Evolutionary conservation across 1,140 invertebrate genomes (phyloP).

Genomic region (Drosophila ficusphila): DNA sequence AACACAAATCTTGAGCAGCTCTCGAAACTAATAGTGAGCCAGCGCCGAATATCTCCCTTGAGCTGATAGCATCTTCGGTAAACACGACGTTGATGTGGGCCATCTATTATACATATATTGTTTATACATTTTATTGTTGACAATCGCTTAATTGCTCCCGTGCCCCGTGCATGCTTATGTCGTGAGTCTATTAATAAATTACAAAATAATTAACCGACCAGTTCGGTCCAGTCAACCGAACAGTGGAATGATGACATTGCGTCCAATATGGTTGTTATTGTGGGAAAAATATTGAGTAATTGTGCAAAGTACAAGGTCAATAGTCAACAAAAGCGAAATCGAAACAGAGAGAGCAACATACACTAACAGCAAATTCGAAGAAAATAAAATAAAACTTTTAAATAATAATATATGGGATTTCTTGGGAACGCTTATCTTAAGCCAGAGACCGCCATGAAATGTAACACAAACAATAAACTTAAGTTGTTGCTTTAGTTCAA

Average conservation of each 20-base stretch:
- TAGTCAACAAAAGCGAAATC: slow-evolving; percentile 4
- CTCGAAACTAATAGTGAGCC: not conserved
- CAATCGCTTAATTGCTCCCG: slow-evolving; percentile 68
- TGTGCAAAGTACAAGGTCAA: slow-evolving; percentile 27
- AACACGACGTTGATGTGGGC: slow-evolving; percentile 1
- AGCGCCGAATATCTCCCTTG: slow-evolving; percentile 5
- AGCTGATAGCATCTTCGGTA: slow-evolving; percentile 10
- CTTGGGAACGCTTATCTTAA: not conserved
- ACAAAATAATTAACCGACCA: slow-evolving; percentile 39
- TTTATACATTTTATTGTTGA: slow-evolving; percentile 69
- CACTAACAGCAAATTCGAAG: not conserved
- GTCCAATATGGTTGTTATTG: slow-evolving; percentile 4
- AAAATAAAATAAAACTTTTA: not conserved
- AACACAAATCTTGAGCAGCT: slow-evolving; percentile 20
- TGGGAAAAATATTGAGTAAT: slow-evolving; percentile 37
- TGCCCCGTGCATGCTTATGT: slow-evolving; percentile 55
- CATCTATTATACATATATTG: slow-evolving; percentile 30
- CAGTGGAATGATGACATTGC: slow-evolving; percentile 24
- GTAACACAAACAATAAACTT: too few species aligned
- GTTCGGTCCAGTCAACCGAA: slow-evolving; percentile 15
- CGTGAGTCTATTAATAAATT: slow-evolving; percentile 64
- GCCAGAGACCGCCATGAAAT: too few species aligned
- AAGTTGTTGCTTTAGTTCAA: too few species aligned
- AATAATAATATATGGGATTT: not conserved
- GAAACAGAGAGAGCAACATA: too few species aligned